phyloP scores from a whole-genome alignment of 2,888 invertebrate genomes.

The Parochlus steinenii region DNA sequence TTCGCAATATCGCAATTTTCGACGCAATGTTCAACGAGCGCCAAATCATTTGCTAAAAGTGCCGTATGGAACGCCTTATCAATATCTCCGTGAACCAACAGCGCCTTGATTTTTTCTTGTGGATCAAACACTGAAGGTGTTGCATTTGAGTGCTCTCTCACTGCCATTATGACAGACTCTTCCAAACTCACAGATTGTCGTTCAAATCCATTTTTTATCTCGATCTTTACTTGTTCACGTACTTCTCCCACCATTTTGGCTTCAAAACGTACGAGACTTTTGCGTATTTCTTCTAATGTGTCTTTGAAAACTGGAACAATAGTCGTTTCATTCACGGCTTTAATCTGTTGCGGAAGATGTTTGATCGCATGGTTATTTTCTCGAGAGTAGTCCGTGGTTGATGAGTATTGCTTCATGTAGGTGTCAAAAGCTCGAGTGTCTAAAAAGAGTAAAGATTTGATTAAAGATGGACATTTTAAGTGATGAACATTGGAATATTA shows the following conservation, averaged over 20 bases:
- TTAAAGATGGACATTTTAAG: too few species aligned
- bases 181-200: conserved; percentile 42
- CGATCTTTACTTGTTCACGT: conserved; percentile 25
- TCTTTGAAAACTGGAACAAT: conserved; percentile 14
- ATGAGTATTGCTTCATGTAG: conserved; percentile 31
- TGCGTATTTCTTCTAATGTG: conserved; percentile 24
- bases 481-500: too few species aligned
- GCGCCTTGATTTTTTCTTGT: conserved; percentile 49
- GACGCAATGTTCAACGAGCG: conserved; percentile 72
- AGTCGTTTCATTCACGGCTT: conserved; percentile 4
- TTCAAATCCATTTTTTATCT: conserved; percentile 34
- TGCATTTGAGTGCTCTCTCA: conserved; percentile 47
- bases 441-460: conserved; percentile 17
- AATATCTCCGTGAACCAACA: conserved; percentile 52
- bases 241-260: conserved; percentile 24
- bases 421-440: conserved; percentile 35
- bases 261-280: conserved; percentile 27
- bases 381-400: conserved; percentile 24
- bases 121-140: conserved; percentile 47
- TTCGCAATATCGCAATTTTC: conserved; percentile 63
- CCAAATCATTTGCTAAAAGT: conserved; percentile 70
- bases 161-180: conserved; percentile 39
- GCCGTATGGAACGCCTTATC: conserved; percentile 87
- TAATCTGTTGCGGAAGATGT: conserved; percentile 21
- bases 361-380: conserved; percentile 24